Percentiles rank a stretch among this genome's conserved stretches.
Evolutionary conservation across 2,113 vertebrate species (phyloP).

Genomic region (Carollia perspicillata): DNA sequence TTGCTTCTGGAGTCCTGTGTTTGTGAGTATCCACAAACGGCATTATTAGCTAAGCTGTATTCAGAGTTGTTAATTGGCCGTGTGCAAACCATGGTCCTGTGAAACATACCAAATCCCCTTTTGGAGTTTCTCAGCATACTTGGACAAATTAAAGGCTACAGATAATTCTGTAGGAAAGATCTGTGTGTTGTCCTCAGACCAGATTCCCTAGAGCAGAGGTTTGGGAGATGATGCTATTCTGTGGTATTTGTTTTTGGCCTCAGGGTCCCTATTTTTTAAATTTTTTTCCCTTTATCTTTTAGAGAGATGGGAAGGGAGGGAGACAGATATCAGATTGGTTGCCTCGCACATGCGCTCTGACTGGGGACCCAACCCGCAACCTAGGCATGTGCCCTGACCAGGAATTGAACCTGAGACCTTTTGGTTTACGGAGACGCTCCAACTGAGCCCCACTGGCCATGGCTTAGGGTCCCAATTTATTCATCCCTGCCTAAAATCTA

Average conservation of each 20-base stretch:
- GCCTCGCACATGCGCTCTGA: no score
- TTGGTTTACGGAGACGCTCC: no score
- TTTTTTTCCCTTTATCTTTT: no score
- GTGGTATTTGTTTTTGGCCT: neutral
- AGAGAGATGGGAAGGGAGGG: no score
- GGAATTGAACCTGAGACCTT: no score
- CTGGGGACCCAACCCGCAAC: no score
- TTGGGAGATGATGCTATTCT: neutral
- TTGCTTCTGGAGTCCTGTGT: neutral
- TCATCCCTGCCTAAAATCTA: neutral
- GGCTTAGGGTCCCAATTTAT: neutral
- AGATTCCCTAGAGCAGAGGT: neutral
- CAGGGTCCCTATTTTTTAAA: no score
- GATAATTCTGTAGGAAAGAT: neutral
- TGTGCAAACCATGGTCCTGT: neutral
- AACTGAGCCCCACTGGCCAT: no score
- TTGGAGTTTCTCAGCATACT: neutral
- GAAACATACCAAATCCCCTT: neutral
- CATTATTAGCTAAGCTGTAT: neutral
- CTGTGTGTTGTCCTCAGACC: neutral
- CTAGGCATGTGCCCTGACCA: no score
- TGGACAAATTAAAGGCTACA: conserved; percentile 10
- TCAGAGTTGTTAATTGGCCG: neutral
- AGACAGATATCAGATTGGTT: no score
- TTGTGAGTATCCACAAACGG: neutral